These are phyloP conservation scores for Scaptomyza caliginosa DNA, from an alignment of 2,888 invertebrate species.

Conservation along the genomic window DNA sequence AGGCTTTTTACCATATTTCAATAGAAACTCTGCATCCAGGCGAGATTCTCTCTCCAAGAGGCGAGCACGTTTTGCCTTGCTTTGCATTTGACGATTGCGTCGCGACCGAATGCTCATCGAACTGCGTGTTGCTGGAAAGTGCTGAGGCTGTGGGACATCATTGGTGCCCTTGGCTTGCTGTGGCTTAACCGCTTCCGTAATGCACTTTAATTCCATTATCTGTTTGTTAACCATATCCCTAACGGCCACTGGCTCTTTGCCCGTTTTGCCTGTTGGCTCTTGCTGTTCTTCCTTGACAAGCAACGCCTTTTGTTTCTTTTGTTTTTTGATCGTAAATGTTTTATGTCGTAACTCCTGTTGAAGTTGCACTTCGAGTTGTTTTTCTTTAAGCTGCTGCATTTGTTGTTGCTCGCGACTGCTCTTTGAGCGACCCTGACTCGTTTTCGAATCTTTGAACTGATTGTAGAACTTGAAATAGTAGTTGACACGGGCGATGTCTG, in stretches of 20 bases:
- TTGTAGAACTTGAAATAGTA: constrained; percentile 88
- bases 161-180: neutral
- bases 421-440: constrained; percentile 90
- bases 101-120: neutral
- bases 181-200: no score
- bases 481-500: constrained; percentile 84
- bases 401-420: constrained; percentile 85
- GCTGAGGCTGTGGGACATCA: neutral
- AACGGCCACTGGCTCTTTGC: constrained; percentile 1
- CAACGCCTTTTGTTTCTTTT: constrained; percentile 9
- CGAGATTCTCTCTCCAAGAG: constrained; percentile 52
- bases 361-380: neutral
- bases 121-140: constrained; percentile 5
- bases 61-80: constrained; percentile 17
- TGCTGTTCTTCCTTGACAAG: constrained; percentile 26
- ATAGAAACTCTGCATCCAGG: constrained; percentile 50
- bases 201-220: neutral
- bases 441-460: constrained; percentile 89
- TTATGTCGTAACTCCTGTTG: neutral
- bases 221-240: constrained; percentile 19
- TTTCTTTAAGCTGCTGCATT: constrained; percentile 5
- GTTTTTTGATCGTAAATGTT: neutral
- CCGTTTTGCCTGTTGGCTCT: constrained; percentile 27
- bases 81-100: constrained; percentile 14
- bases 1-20: constrained; percentile 15